Evolutionary conservation across 2,113 vertebrate genomes (phyloP).

Genomic region (Turnix velox): DNA sequence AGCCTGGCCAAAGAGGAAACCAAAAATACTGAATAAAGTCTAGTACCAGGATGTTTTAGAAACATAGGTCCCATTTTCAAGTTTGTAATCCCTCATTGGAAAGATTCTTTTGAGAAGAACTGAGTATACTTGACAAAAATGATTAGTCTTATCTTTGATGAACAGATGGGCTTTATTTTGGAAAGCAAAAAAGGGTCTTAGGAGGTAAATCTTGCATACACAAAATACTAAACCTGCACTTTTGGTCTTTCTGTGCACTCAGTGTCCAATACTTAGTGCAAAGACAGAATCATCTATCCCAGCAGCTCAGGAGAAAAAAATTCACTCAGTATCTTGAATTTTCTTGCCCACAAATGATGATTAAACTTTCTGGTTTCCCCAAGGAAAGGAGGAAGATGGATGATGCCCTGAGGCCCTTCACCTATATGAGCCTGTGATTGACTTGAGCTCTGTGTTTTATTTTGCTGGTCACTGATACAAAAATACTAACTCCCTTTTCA

Average conservation of each 20-base stretch:
- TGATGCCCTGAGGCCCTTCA: not conserved
- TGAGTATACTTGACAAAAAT: not conserved
- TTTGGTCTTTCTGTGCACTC: not conserved
- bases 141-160: not conserved
- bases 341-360: not conserved
- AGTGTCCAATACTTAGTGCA: not conserved
- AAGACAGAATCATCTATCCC: not conserved
- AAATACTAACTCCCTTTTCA: not conserved
- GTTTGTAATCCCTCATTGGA: not conserved
- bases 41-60: not conserved
- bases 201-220: not conserved
- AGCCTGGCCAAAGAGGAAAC: not conserved
- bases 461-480: not conserved
- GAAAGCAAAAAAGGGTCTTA: not conserved
- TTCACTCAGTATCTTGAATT: not conserved
- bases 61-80: rapidly evolving
- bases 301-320: not conserved
- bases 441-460: not conserved
- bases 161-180: not conserved
- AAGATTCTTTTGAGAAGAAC: not conserved
- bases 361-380: not conserved
- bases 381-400: not conserved
- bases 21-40: not conserved
- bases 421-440: not conserved
- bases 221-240: not conserved